These are phyloP conservation scores for Ruditapes philippinarum DNA, from an alignment of 1,140 invertebrate species.

Conservation along the genomic window DNA sequence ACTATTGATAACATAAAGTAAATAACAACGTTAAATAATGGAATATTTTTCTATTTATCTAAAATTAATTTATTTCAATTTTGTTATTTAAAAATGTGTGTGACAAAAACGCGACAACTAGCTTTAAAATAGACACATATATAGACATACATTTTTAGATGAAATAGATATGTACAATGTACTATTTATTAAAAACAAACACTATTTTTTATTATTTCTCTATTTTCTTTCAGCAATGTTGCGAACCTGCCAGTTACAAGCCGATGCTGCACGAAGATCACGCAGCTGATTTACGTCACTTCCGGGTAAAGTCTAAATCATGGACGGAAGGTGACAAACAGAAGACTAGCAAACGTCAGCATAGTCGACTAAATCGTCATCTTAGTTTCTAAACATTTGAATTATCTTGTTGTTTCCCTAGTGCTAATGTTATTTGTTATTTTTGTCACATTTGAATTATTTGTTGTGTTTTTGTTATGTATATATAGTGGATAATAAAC, in stretches of 20 bases:
- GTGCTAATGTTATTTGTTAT: neutral
- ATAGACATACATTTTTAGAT: neutral
- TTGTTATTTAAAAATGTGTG: too few relatives aligned
- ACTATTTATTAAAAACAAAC: neutral
- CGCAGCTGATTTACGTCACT: conserved; percentile 91
- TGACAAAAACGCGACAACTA: too few relatives aligned
- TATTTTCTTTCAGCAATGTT: conserved; percentile 67
- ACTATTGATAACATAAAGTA: too few relatives aligned
- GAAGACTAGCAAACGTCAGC: conserved; percentile 33
- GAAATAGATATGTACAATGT: neutral
- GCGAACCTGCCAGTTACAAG: conserved; percentile 82
- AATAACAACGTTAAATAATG: too few relatives aligned
- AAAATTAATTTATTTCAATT: too few relatives aligned
- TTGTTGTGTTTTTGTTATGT: neutral
- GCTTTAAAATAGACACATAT: too few relatives aligned
- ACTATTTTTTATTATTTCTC: neutral
- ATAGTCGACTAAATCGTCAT: conserved; percentile 5
- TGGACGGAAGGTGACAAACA: conserved; percentile 80
- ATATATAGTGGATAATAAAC: neutral
- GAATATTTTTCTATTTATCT: too few relatives aligned
- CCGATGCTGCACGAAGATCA: conserved; percentile 86
- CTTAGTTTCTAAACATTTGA: conserved; percentile 16
- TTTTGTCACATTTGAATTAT: neutral
- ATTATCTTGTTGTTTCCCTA: neutral
- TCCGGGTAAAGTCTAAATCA: conserved; percentile 92